phyloP scores from a whole-genome alignment of 2,797 vertebrate genomes.

The Siniperca undulata region DNA sequence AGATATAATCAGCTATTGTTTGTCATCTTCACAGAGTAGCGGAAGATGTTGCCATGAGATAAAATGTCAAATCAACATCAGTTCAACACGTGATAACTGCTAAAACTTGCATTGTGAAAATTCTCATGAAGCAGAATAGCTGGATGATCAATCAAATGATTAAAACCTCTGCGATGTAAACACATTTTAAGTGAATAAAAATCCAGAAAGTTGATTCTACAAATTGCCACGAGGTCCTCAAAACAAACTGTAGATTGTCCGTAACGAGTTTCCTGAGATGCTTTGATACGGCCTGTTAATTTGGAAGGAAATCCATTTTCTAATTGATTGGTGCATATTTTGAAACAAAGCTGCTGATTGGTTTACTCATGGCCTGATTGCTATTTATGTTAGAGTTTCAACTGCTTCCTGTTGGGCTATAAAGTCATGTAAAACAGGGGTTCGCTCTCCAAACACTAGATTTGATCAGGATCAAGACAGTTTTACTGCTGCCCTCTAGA shows the following conservation, averaged over 20 bases:
- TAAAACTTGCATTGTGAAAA: conserved; percentile 8
- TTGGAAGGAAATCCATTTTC: conserved; percentile 81
- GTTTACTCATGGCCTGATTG: conserved; percentile 84
- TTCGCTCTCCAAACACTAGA: conserved; percentile 51
- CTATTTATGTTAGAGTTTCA: conserved; percentile 84
- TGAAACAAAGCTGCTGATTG: conserved; percentile 82
- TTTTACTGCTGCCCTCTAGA: conserved; percentile 40
- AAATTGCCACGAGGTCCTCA: conserved; percentile 58
- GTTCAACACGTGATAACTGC: conserved; percentile 1
- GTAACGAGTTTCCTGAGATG: conserved; percentile 68
- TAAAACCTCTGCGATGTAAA: conserved; percentile 51
- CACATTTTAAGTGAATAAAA: conserved; percentile 52
- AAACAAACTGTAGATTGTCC: conserved; percentile 79
- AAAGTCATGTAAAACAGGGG: conserved; percentile 63
- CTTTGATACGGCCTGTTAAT: conserved; percentile 78
- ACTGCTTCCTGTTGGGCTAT: conserved; percentile 78
- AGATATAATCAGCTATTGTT: conserved; percentile 39
- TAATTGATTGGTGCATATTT: conserved; percentile 84
- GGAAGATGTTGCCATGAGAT: background rate
- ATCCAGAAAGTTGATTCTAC: conserved; percentile 47
- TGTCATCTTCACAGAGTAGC: conserved; percentile 14
- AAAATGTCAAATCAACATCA: conserved; percentile 22
- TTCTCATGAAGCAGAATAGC: conserved; percentile 16
- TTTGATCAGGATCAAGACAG: conserved; percentile 51
- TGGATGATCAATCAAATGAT: conserved; percentile 35